These are phyloP conservation scores for Melangyna quadrimaculata DNA, from an alignment of 2,888 invertebrate species.

Conservation along the genomic window DNA sequence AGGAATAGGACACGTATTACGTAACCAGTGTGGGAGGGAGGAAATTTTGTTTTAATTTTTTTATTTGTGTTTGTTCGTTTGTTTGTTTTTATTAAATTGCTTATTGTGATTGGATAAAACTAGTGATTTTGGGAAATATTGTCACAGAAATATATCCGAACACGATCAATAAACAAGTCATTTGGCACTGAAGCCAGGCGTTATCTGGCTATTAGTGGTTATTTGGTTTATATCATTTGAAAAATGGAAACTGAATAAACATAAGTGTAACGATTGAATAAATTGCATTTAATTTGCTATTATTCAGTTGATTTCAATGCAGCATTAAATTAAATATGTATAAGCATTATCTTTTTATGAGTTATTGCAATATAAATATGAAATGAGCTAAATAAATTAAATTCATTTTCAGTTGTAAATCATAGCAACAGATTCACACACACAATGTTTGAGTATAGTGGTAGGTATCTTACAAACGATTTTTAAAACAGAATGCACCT, in stretches of 20 bases:
- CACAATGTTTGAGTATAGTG: background rate
- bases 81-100: constrained; percentile 13
- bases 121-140: constrained; percentile 24
- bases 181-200: background rate
- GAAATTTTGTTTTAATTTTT: background rate
- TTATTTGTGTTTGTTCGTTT: background rate
- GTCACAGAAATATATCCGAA: constrained; percentile 30
- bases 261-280: constrained; percentile 54
- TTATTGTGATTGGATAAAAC: constrained; percentile 20
- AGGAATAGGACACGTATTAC: background rate
- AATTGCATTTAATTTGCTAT: constrained; percentile 52
- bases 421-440: background rate
- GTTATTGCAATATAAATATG: background rate
- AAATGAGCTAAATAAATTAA: background rate
- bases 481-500: background rate
- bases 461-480: background rate
- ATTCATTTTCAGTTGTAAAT: constrained; percentile 1
- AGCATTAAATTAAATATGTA: background rate
- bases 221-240: constrained; percentile 49
- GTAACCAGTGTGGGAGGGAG: too few species aligned
- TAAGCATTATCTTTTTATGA: background rate
- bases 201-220: constrained; percentile 41
- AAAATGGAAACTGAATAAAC: constrained; percentile 44
- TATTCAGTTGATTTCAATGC: constrained; percentile 54
- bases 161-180: constrained; percentile 49